Base-by-base conservation (phyloP, 2,113 vertebrate species). In the Hylia prasina region DNA sequence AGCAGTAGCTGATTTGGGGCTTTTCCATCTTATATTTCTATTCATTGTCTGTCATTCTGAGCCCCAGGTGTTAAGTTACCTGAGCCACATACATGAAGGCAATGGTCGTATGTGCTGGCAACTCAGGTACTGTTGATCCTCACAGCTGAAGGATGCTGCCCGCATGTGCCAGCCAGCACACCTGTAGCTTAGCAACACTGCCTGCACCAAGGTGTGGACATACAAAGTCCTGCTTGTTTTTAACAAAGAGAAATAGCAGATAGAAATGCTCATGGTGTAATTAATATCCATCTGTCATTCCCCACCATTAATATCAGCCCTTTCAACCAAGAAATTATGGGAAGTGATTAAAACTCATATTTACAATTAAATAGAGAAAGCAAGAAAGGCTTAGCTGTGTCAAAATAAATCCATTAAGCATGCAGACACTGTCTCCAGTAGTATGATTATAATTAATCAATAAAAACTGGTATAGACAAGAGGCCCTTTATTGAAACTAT, bases 141-240 rank as follows among this genome's bases (percentile, higher is more conserved):
- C 70, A 11, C 37, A 60, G 54, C 33, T 37, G 63, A 48, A 57
- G 7, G 25, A 40, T 48, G 70, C 53, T 91, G 61, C 48, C 35
- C 70, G 28, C 0, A 0, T 30, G 24, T 54, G 48, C 50, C 92
- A 78, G 39, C 18, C 51, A 72, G 70, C 53, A 21, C 56, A 82
- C 56, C 78, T 72, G 82, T 45, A 96, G 78, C 92, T 66, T 93
- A 80, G 66, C 85, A 93, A 88, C 92, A 21, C 79, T 63, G 40
- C 39, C 35, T 31, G 68, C 71, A 53, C 63, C 37, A 2, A 71
- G 40, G 37, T 37, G 50, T 13, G 44, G 50, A 54, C 13, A 10
- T 15, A 71, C 15, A 15, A 25, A 64, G 40, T 64, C 57, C 31
- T 78, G 47, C 19, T 68, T 42, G 15, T 12, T 90, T 76, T 23